Base-by-base conservation (phyloP, 2,113 vertebrate species). In the Pyxicephalus adspersus region DNA sequence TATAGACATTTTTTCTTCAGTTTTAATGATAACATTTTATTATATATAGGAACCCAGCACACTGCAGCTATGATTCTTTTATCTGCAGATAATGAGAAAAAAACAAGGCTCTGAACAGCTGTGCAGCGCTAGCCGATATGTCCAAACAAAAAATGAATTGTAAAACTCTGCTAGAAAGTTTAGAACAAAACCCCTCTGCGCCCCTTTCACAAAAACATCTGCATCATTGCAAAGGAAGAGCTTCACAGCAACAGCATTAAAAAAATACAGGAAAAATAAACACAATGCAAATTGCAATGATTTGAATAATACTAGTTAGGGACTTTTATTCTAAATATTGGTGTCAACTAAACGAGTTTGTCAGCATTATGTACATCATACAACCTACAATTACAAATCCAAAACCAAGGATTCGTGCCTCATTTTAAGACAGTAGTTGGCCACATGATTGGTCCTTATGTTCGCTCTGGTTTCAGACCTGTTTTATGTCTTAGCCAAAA, bases 131-230 rank as follows among this genome's bases (percentile, higher is more conserved):
- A 78, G 45, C 50, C 64, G 45, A 66, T 66, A 78, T 66, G 76
- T 78, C 63, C 64, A 78, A 78, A 67, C 64, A 78, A 78, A 78
- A 64, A 78, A 78, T 78, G 76, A 78, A 78, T 78, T 66, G 64
- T 66, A 67, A 57, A 78, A 78, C 51, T 76, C 73, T 55, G 51
- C 64, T 55, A 67, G 76, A 55, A 78, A 67, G 76, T 78, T 78
- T 52, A 66, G 23, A 78, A 38, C 76, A 67, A 45, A 78, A 66
- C 76, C 63, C 63, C 76, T 78, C 45, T 67, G 76, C 50, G 61
- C 50, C 60, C 76, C 76, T 66, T 64, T 66, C 76, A 78, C 76
- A 51, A 38, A 57, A 78, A 78, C 76, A 78, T 78, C 76, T 78
- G 76, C 76, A 78, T 67, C 50, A 25, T 28, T 78, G 64, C 64